Percentiles rank a stretch among this genome's conserved stretches.
phyloP scores from a whole-genome alignment of 2,797 vertebrate species.

The Chromis chromis region DNA sequence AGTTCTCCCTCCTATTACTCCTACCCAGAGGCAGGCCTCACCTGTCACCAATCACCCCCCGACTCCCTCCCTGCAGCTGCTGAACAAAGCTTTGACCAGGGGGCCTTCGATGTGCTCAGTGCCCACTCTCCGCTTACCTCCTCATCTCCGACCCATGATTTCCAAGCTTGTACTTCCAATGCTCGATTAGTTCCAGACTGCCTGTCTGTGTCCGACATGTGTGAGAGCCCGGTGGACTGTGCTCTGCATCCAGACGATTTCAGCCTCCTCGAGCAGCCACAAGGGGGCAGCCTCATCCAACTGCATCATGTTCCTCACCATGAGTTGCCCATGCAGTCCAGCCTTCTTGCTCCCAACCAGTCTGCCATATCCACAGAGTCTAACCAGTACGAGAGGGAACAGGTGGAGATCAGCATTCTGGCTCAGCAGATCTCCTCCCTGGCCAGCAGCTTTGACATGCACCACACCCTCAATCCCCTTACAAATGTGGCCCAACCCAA shows the following conservation, averaged over 20 bases:
- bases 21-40: slow-evolving; percentile 48
- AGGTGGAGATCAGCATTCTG: slow-evolving; percentile 82
- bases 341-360: slow-evolving; percentile 60
- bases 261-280: slow-evolving; percentile 55
- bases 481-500: not conserved
- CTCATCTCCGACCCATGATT: slow-evolving; percentile 56
- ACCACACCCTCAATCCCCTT: slow-evolving; percentile 43
- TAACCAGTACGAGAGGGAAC: slow-evolving; percentile 77
- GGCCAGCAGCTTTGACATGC: slow-evolving; percentile 84
- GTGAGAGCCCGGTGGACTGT: slow-evolving; percentile 60
- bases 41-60: slow-evolving; percentile 58
- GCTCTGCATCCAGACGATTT: slow-evolving; percentile 76
- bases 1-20: slow-evolving; percentile 68
- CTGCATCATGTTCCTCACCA: slow-evolving; percentile 49
- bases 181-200: slow-evolving; percentile 77
- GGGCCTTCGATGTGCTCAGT: slow-evolving; percentile 22
- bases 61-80: slow-evolving; percentile 29
- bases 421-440: slow-evolving; percentile 88
- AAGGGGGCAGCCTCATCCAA: slow-evolving; percentile 60
- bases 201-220: slow-evolving; percentile 50
- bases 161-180: slow-evolving; percentile 57
- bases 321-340: slow-evolving; percentile 21
- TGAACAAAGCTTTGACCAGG: slow-evolving; percentile 55
- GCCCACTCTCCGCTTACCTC: slow-evolving; percentile 51
- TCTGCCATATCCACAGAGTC: slow-evolving; percentile 51